Conservation (phyloP, 2,888 invertebrate genomes). For the Adineta ricciae region DNA sequence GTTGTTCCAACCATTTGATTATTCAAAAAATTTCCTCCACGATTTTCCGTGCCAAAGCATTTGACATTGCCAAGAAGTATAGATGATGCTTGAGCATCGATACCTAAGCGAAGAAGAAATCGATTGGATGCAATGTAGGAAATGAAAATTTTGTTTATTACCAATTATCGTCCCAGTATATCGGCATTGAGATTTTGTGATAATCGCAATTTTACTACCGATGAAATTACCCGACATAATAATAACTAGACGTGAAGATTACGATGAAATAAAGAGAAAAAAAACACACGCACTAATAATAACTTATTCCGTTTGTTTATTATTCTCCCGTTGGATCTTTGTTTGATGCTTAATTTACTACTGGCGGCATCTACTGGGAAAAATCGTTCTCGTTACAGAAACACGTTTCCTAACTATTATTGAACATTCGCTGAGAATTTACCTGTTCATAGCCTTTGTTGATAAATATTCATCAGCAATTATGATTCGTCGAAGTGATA, state of each 20-base stretch:
- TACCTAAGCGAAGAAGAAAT: background rate
- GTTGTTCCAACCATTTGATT: background rate
- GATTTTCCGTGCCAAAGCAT: background rate
- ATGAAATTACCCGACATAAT: background rate
- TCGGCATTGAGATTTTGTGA: background rate
- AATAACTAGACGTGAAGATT: background rate
- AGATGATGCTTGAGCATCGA: background rate
- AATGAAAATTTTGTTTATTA: background rate
- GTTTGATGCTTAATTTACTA: background rate
- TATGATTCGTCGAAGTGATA: background rate
- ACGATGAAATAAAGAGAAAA: background rate
- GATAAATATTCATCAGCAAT: background rate
- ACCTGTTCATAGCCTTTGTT: background rate
- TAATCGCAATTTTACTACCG: background rate
- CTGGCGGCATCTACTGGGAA: background rate
- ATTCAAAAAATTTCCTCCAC: background rate
- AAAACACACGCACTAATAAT: background rate
- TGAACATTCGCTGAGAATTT: background rate
- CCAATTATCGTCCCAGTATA: slow-evolving; percentile 5
- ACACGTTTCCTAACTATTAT: background rate
- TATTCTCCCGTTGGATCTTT: background rate
- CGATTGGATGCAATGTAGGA: no score
- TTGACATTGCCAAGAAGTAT: background rate
- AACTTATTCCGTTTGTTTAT: background rate
- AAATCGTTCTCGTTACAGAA: background rate